A percentile compares a stretch with the other conserved stretches of the same genome.
Conservation (phyloP, 1,140 invertebrate species). For the Zaprionus vittiger region DNA sequence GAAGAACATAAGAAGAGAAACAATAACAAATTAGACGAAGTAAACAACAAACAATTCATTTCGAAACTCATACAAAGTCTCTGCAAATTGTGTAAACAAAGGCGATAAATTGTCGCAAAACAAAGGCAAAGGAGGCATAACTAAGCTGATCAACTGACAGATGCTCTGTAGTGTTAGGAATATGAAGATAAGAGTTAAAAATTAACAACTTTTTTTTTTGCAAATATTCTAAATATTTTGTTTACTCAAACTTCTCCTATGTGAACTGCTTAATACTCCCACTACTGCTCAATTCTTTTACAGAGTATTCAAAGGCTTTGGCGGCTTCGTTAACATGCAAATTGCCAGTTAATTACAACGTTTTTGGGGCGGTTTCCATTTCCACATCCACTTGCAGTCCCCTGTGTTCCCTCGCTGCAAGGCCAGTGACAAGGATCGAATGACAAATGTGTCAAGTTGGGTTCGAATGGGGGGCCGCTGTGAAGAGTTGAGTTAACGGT, state of each 20-base stretch:
- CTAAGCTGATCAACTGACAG: background rate
- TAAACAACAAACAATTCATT: constrained; percentile 48
- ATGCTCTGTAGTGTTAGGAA: constrained; percentile 9
- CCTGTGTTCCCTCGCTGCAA: background rate
- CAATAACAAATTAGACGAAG: constrained; percentile 43
- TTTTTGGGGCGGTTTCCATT: constrained; percentile 9
- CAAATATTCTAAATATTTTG: background rate
- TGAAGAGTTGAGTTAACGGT: constrained; percentile 31
- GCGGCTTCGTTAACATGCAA: constrained; percentile 53
- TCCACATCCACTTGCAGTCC: background rate
- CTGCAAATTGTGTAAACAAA: constrained; percentile 38
- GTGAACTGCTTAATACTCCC: background rate
- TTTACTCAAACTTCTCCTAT: background rate
- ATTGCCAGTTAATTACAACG: constrained; percentile 65
- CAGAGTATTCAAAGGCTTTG: constrained; percentile 15
- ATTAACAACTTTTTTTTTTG: background rate
- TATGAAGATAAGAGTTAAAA: background rate
- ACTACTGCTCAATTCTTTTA: background rate
- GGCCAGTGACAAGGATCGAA: constrained; percentile 49
- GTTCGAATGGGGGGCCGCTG: constrained; percentile 13
- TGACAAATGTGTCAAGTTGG: constrained; percentile 56
- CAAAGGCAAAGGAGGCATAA: background rate
- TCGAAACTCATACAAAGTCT: constrained; percentile 31
- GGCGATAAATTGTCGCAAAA: constrained; percentile 24
- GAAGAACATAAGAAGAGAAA: constrained; percentile 15